Percentiles rank a stretch among this genome's conserved stretches.
Conservation (phyloP, 2,888 invertebrate genomes). For the Elmis aenea region DNA sequence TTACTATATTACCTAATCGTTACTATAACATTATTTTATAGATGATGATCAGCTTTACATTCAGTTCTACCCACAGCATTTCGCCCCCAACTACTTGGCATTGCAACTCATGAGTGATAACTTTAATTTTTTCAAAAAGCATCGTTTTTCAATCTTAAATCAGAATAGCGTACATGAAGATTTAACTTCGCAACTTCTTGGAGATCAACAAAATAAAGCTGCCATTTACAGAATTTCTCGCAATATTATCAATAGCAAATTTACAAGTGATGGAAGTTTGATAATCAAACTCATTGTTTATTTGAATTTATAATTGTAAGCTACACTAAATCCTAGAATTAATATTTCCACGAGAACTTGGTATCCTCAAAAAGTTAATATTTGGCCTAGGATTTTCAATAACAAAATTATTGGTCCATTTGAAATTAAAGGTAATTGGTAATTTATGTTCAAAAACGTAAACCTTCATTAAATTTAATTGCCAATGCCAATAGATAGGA, state of each 20-base stretch:
- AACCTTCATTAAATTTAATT: too few species aligned
- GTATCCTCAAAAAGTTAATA: too few species aligned
- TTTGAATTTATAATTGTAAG: too few species aligned
- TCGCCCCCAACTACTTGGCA: constrained; percentile 28
- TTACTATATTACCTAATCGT: too few species aligned
- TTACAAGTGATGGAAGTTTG: constrained; percentile 47
- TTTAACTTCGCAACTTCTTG: constrained; percentile 32
- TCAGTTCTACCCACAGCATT: constrained; percentile 34
- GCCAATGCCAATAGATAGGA: too few species aligned
- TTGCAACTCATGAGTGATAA: constrained; percentile 30
- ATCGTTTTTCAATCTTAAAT: constrained; percentile 37
- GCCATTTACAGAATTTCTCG: constrained; percentile 46
- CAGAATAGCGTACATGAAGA: constrained; percentile 25
- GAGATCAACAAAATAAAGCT: constrained; percentile 28
- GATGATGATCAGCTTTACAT: constrained; percentile 32
- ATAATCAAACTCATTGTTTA: constrained; percentile 53
- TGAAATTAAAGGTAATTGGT: too few species aligned
- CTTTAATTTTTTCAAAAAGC: constrained; percentile 36
- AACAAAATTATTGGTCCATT: too few species aligned
- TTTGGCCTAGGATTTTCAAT: too few species aligned
- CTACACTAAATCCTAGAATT: too few species aligned
- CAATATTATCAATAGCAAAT: constrained; percentile 46
- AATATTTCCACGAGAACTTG: too few species aligned
- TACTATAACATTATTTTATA: too few species aligned
- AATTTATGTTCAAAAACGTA: too few species aligned